Evolutionary conservation across 2,113 vertebrate species (phyloP), one percentile per base, ranked within the genome.

Genomic region (Osmerus mordax): DNA sequence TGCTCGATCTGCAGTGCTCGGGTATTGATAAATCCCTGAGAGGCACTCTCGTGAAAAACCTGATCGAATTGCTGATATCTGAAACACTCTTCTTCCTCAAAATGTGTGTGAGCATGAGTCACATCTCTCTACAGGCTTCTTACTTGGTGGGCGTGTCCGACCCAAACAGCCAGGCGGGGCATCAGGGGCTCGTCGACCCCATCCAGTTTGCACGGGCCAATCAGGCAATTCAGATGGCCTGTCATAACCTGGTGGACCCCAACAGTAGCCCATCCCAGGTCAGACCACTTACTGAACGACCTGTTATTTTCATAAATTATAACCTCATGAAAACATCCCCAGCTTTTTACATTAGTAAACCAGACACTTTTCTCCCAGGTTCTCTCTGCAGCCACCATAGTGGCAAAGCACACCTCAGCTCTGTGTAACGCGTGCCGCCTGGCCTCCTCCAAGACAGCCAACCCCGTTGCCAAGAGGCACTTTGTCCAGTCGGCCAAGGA

Each of bases 401-500:
- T 99, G 65, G 97, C 97, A 71, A 99, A 99, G 71, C 97, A 99
- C 83, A 99, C 97, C 0, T 99, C 97, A 0, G 96, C 97, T 1
- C 84, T 99, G 79, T 99, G 97, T 91, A 99, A 99, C 0, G 97
- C 97, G 32, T 99, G 97, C 71, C 97, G 97, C 5, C 94, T 99
- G 0, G 97, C 97, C 3, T 99, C 97, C 0, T 98, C 97, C 29
- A 99, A 94, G 88, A 97, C 97, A 0, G 93, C 94, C 76, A 99
- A 99, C 82, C 97, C 97, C 0, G 94, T 97, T 3, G 97, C 97
- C 84, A 98, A 98, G 90, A 94, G 97, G 80, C 97, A 99, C 86
- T 99, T 99, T 5, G 97, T 99, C 71, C 97, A 99, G 81, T 99
- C 97, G 9, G 97, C 97, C 81, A 99, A 99, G 83, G 97, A 99